These are phyloP conservation scores for Cantharis rufa DNA, from an alignment of 2,888 invertebrate species.

Conservation along the genomic window DNA sequence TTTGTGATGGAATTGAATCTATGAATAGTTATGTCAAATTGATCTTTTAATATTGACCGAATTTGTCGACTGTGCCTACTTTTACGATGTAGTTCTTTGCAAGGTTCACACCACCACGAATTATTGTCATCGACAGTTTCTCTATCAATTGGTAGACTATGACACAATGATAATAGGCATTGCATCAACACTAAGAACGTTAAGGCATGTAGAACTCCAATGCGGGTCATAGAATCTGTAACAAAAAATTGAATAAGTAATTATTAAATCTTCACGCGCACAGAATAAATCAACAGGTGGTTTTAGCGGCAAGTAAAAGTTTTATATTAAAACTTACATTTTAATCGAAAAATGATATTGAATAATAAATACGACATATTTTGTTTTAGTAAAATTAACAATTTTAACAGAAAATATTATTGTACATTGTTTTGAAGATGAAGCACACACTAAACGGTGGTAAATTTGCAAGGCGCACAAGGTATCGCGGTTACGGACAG, in stretches of 20 bases:
- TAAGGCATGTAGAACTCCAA: slow-evolving; percentile 7
- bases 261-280: not conserved
- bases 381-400: not conserved
- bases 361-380: not conserved
- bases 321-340: not conserved
- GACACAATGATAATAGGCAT: not conserved
- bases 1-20: not conserved
- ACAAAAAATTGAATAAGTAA: not conserved
- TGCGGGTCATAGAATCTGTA: slow-evolving; percentile 18
- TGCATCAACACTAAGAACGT: slow-evolving; percentile 1
- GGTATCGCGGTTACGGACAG: slow-evolving; percentile 43
- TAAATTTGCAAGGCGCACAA: slow-evolving; percentile 39
- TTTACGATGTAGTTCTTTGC: slow-evolving; percentile 11
- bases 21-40: slow-evolving; percentile 7
- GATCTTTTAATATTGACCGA: slow-evolving; percentile 7
- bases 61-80: slow-evolving; percentile 22
- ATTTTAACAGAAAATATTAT: not conserved
- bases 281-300: slow-evolving; percentile 22
- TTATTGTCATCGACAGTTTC: not conserved
- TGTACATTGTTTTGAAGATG: not conserved
- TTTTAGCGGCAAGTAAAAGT: slow-evolving; percentile 3
- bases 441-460: slow-evolving; percentile 28
- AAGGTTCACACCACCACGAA: slow-evolving; percentile 28
- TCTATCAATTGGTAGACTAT: slow-evolving; percentile 8
- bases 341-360: not conserved